Conservation (phyloP, 2,888 invertebrate species). For the Sesia apiformis region DNA sequence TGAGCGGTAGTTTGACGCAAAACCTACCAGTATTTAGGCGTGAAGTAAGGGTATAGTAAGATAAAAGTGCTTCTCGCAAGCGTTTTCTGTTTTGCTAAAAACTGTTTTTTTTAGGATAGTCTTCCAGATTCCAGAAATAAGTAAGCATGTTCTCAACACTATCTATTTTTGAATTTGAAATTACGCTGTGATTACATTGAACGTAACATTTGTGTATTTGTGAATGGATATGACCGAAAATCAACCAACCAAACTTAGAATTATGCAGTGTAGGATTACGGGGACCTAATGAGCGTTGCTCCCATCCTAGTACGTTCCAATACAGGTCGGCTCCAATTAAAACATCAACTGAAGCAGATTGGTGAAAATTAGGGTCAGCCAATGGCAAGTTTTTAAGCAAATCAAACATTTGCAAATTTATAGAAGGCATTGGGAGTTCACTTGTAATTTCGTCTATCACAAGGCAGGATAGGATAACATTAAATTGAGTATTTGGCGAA, state of each 20-base stretch:
- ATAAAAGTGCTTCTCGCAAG: conserved; percentile 15
- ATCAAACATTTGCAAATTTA: conserved; percentile 2
- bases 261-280: conserved; percentile 4
- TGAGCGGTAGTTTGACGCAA: not conserved
- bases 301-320: conserved; percentile 8
- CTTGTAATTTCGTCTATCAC: conserved; percentile 5
- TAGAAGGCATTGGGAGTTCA: conserved; percentile 5
- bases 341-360: conserved; percentile 7
- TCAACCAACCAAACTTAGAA: conserved; percentile 9
- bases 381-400: conserved; percentile 4
- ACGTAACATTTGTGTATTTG: not conserved
- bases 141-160: conserved; percentile 7
- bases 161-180: not conserved
- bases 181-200: conserved; percentile 5
- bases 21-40: conserved; percentile 6
- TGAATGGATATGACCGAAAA: conserved; percentile 1
- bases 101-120: conserved; percentile 9
- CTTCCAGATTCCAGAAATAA: conserved; percentile 17
- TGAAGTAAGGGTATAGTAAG: conserved; percentile 8
- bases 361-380: conserved; percentile 10
- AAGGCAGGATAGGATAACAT: not conserved
- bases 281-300: conserved; percentile 5
- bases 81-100: conserved; percentile 7
- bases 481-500: not conserved
- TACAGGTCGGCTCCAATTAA: conserved; percentile 10